Evolutionary conservation across 92 coral and sea anemone species (phyloP).

Genomic region (Siderastrea radians): DNA sequence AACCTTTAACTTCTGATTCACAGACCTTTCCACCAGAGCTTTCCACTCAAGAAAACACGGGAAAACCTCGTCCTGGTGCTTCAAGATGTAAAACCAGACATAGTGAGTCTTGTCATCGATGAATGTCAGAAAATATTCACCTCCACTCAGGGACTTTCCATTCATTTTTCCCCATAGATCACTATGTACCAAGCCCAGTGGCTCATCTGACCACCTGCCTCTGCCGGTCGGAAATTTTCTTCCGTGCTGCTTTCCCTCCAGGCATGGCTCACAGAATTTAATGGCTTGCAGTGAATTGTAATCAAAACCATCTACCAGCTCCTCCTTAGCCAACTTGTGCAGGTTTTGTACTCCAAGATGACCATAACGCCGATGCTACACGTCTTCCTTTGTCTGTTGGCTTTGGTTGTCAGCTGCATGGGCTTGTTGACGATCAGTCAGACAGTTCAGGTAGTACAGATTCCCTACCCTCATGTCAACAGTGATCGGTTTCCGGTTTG

Average conservation of each 20-base stretch:
- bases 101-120: too few species aligned
- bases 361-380: too few species aligned
- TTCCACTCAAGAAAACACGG: slow-evolving; percentile 72
- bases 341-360: too few species aligned
- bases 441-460: slow-evolving; percentile 66
- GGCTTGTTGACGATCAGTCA: too few species aligned
- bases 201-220: slow-evolving; percentile 47
- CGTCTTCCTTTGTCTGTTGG: slow-evolving; percentile 44
- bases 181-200: slow-evolving; percentile 60
- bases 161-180: slow-evolving; percentile 68
- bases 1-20: too few species aligned
- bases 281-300: slow-evolving; percentile 31
- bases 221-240: slow-evolving; percentile 42
- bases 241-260: slow-evolving; percentile 61
- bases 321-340: too few species aligned
- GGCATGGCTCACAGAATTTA: slow-evolving; percentile 59
- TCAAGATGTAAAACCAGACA: too few species aligned
- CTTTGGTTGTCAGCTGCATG: slow-evolving; percentile 29
- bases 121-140: slow-evolving; percentile 66
- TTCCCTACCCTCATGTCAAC: slow-evolving; percentile 53
- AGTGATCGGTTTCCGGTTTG: slow-evolving; percentile 48
- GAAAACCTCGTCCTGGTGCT: too few species aligned
- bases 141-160: slow-evolving; percentile 68
- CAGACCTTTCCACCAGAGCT: too few species aligned
- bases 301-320: slow-evolving; percentile 55